Base-by-base conservation (phyloP, 2,888 invertebrate species). In the Nasonovia ribisnigri region DNA sequence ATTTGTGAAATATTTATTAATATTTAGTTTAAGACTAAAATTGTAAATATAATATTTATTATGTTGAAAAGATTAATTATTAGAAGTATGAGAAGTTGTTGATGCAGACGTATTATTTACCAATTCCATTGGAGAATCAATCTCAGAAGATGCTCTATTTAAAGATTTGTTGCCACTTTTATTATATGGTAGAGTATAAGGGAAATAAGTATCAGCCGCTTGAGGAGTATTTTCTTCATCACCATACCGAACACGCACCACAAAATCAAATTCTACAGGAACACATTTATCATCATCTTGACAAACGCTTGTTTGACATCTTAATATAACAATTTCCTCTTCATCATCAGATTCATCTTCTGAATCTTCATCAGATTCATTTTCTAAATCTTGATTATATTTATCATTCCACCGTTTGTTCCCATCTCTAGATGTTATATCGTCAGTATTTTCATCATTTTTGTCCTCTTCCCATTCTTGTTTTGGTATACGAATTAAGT, bases 401-500 rank as follows among this genome's bases (percentile, higher is more conserved):
- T 88, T 92, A 29, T 92, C 88, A 51, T 51, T 87, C 51, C 67
- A 67, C 0, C 67, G 29, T n/a, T 5, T 67, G 24, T 86, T 92
- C 24, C 77, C 84, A 43, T 90, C 93, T 60, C 8, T 57, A 13
- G 43, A 3, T 57, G 10, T 29, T 16, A 42, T 10, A 51, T 51
- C n/a, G 6, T 77, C 88, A 77, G 8, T 51, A 67, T 48, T 87
- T 84, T 54, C 54, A 57, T 36, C 1, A 67, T n/a, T 67, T 46
- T 67, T 67, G 67, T 24, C 0, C 26, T 88, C 48, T 86, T 88
- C 54, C 29, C 42, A 42, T 67, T 51, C 48, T 77, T 92, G 88
- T 92, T 92, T 92, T 48, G 93, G 93, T 36, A 93, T 42, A 46
- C 86, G 84, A 43, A 93, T 93, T 48, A 93, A 90, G 48, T 93